Percentiles rank a stretch among this genome's conserved stretches.
These are phyloP conservation scores for Pantala flavescens DNA, from an alignment of 1,140 invertebrate species.

Conservation along the genomic window DNA sequence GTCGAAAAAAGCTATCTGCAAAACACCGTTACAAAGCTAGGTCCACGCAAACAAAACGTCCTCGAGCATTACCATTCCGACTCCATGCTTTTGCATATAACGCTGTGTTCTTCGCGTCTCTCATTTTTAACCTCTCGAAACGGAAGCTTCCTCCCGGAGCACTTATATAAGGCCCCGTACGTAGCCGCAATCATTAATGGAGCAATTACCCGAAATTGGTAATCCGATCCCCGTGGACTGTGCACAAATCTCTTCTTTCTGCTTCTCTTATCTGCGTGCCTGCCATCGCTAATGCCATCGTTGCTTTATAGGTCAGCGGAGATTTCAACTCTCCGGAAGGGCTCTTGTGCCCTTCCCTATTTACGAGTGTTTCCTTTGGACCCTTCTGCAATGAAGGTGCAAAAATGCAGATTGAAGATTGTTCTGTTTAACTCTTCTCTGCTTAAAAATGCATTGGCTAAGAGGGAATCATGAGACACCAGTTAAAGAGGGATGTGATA, in stretches of 20 bases:
- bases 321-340: neutral
- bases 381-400: too few relatives aligned
- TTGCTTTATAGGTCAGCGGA: too few relatives aligned
- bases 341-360: neutral
- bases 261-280: too few relatives aligned
- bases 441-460: too few relatives aligned
- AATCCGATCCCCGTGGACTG: too few relatives aligned
- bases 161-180: neutral
- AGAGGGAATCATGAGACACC: too few relatives aligned
- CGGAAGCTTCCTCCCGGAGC: neutral
- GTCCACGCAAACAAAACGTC: neutral
- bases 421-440: too few relatives aligned
- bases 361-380: neutral
- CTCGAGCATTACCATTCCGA: neutral
- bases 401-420: too few relatives aligned
- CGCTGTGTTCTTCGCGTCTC: neutral
- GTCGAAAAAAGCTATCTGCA: too few relatives aligned
- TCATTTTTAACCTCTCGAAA: neutral
- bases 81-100: conserved; percentile 2
- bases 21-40: neutral
- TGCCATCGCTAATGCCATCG: too few relatives aligned
- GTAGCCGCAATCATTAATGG: neutral
- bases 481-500: too few relatives aligned
- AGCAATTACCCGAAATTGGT: neutral
- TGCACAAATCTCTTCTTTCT: too few relatives aligned